A percentile compares a stretch with the other conserved stretches of the same genome.
phyloP scores from a whole-genome alignment of 64 coral and sea anemone genomes.

The Stichodactyla helianthus region DNA sequence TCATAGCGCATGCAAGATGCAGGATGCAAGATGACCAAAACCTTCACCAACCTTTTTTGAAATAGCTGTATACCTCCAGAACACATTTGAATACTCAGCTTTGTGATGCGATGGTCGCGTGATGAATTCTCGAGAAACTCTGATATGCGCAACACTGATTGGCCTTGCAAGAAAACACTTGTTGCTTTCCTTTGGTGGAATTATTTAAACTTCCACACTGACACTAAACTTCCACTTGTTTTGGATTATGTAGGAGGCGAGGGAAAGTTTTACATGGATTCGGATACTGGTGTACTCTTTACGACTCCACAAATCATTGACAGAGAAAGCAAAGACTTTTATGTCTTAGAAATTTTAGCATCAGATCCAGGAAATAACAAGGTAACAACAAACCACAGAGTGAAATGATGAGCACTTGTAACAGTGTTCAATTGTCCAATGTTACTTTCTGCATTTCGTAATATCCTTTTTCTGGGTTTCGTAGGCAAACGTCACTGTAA shows the following conservation, averaged over 20 bases:
- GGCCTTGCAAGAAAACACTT: too few species aligned
- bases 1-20: too few species aligned
- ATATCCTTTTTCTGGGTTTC: background rate
- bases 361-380: conserved; percentile 36
- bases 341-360: conserved; percentile 28
- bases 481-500: conserved; percentile 13
- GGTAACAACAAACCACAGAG: background rate
- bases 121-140: too few species aligned
- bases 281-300: background rate
- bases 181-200: too few species aligned
- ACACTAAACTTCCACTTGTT: background rate
- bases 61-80: too few species aligned
- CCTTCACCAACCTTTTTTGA: too few species aligned
- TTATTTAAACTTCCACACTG: background rate
- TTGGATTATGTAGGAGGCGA: background rate
- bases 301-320: conserved; percentile 18
- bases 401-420: background rate
- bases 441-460: background rate
- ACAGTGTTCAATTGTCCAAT: too few species aligned
- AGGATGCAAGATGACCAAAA: background rate
- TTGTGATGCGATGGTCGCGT: too few species aligned
- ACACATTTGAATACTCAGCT: too few species aligned
- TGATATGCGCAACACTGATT: too few species aligned
- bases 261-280: background rate
- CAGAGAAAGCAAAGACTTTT: conserved; percentile 39